These are phyloP conservation scores for Nemoura dubitans DNA, from an alignment of 2,888 invertebrate species.

Conservation along the genomic window DNA sequence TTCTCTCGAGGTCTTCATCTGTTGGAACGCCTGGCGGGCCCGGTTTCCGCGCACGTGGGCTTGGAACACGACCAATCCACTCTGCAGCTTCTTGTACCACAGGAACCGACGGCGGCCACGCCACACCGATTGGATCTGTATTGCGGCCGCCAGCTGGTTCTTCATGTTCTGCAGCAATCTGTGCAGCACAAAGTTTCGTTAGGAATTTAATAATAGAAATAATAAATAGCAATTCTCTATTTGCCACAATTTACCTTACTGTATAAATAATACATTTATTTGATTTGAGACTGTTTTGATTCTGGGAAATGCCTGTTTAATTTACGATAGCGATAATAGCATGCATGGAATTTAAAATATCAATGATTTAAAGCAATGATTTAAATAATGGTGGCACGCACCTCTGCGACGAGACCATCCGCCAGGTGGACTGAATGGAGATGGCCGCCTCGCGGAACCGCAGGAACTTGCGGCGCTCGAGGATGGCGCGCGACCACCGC, in stretches of 20 bases:
- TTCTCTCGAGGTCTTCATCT: slow-evolving; percentile 20
- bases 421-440: slow-evolving; percentile 69
- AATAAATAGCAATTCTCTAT: no score
- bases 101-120: slow-evolving; percentile 72
- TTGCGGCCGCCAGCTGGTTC: slow-evolving; percentile 64
- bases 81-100: slow-evolving; percentile 72
- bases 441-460: slow-evolving; percentile 77
- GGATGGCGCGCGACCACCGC: slow-evolving; percentile 81
- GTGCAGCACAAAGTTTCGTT: neutral
- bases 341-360: no score
- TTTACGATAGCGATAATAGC: no score
- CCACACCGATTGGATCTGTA: slow-evolving; percentile 83
- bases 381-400: neutral
- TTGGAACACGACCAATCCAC: slow-evolving; percentile 72
- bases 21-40: slow-evolving; percentile 33
- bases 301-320: no score
- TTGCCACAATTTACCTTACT: no score
- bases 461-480: slow-evolving; percentile 71
- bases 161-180: slow-evolving; percentile 62
- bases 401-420: slow-evolving; percentile 33
- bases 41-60: slow-evolving; percentile 74
- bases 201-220: no score
- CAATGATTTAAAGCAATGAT: no score
- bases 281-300: no score
- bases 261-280: no score